Evolutionary conservation across 1,140 invertebrate species (phyloP).

Genomic region (Sitodiplosis mosellana): DNA sequence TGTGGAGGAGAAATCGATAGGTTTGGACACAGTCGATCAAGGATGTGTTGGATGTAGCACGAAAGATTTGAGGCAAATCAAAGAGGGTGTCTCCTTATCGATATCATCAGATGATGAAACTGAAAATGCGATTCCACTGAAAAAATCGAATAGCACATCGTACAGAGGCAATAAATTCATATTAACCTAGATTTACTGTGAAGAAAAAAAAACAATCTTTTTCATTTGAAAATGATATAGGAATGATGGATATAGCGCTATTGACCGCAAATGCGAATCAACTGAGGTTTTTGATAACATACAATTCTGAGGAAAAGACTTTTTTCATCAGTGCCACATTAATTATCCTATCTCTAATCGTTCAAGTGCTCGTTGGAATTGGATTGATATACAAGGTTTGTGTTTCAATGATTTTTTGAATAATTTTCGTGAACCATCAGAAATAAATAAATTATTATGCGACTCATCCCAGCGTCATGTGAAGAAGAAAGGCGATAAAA

Average conservation of each 20-base stretch:
- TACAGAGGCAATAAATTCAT: too few species aligned
- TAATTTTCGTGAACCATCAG: too few species aligned
- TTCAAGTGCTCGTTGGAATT: slow-evolving; percentile 42
- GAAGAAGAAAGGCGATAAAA: too few species aligned
- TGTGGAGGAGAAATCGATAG: too few species aligned
- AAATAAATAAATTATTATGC: too few species aligned
- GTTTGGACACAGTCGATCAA: too few species aligned
- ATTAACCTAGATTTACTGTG: neutral
- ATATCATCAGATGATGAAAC: too few species aligned
- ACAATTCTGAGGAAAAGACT: slow-evolving; percentile 31
- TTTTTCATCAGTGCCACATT: slow-evolving; percentile 33
- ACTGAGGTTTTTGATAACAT: slow-evolving; percentile 42
- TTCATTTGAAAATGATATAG: slow-evolving; percentile 7
- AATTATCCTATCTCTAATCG: slow-evolving; percentile 33
- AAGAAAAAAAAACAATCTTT: neutral
- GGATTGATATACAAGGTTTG: slow-evolving; percentile 41
- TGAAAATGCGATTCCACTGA: too few species aligned
- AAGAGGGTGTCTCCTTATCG: too few species aligned
- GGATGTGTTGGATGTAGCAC: too few species aligned
- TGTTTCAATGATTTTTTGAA: neutral
- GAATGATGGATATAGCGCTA: slow-evolving; percentile 54
- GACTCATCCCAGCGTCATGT: neutral
- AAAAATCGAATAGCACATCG: too few species aligned
- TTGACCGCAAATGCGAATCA: slow-evolving; percentile 60
- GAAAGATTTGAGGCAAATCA: too few species aligned